Conservation (phyloP, 1,140 invertebrate genomes). For the Dufourea novaeangliae region DNA sequence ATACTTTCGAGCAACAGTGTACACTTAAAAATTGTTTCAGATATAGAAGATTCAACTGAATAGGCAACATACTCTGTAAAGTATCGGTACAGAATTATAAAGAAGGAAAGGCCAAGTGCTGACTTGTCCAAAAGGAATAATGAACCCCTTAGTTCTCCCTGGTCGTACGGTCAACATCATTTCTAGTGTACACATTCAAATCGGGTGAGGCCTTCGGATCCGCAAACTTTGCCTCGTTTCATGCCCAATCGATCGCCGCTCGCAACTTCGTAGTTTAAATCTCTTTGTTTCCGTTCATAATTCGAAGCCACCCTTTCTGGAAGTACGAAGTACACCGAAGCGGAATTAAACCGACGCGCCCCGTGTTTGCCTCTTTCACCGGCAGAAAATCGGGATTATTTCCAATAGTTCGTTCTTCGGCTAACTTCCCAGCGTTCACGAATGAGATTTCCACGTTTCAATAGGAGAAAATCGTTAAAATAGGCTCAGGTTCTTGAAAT, state of each 20-base stretch:
- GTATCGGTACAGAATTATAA: too few relatives aligned
- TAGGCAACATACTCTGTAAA: too few relatives aligned
- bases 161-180: slow-evolving; percentile 72
- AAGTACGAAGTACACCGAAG: slow-evolving; percentile 56
- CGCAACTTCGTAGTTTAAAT: slow-evolving; percentile 68
- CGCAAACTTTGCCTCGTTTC: slow-evolving; percentile 72
- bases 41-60: too few relatives aligned
- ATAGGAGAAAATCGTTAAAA: slow-evolving; percentile 4
- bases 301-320: slow-evolving; percentile 64
- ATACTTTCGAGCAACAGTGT: too few relatives aligned
- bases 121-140: slow-evolving; percentile 40
- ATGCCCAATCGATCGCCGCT: slow-evolving; percentile 70
- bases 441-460: background rate
- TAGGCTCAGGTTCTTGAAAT: too few relatives aligned
- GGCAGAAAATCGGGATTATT: slow-evolving; percentile 54
- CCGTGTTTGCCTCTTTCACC: slow-evolving; percentile 59
- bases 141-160: slow-evolving; percentile 36
- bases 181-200: slow-evolving; percentile 70
- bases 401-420: slow-evolving; percentile 23
- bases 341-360: slow-evolving; percentile 61
- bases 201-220: slow-evolving; percentile 55
- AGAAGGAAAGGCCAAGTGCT: background rate
- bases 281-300: slow-evolving; percentile 72
- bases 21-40: too few relatives aligned
- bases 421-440: slow-evolving; percentile 21